Evolutionary conservation across 2,888 invertebrate species (phyloP).

Genomic region (Plebejus melissa): DNA sequence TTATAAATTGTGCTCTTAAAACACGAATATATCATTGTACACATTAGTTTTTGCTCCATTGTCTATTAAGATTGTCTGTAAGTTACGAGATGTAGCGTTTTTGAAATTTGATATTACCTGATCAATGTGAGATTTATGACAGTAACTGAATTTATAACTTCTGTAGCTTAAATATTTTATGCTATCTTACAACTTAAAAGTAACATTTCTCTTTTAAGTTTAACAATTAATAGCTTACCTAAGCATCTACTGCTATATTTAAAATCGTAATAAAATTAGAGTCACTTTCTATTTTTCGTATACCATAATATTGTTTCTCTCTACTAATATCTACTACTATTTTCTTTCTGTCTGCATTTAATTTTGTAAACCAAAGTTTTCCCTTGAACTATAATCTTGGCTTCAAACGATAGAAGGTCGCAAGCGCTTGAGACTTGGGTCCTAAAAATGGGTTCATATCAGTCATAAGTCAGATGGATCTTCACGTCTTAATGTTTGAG

Average conservation of each 20-base stretch:
- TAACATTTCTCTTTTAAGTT: too few species aligned
- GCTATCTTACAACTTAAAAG: neutral
- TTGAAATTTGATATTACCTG: neutral
- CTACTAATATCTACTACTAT: too few species aligned
- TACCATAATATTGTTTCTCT: too few species aligned
- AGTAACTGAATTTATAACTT: neutral
- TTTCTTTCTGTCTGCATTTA: neutral
- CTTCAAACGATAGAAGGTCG: neutral
- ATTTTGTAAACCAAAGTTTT: too few species aligned
- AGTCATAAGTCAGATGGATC: conserved; percentile 69
- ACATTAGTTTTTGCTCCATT: conserved; percentile 65
- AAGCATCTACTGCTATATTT: too few species aligned
- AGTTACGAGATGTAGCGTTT: conserved; percentile 35
- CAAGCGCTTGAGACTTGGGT: conserved; percentile 39
- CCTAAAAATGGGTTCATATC: conserved; percentile 45
- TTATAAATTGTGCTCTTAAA: conserved; percentile 64
- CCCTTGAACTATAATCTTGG: too few species aligned
- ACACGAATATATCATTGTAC: conserved; percentile 64
- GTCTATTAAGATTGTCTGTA: conserved; percentile 54
- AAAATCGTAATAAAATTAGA: too few species aligned
- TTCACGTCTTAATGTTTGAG: conserved; percentile 63
- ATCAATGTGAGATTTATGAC: neutral
- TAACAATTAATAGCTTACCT: too few species aligned
- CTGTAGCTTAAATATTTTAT: neutral
- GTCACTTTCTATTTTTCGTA: too few species aligned